These are phyloP conservation scores for Charadrius vociferus DNA, from an alignment of 2,113 vertebrate genomes.

Conservation along the genomic window DNA sequence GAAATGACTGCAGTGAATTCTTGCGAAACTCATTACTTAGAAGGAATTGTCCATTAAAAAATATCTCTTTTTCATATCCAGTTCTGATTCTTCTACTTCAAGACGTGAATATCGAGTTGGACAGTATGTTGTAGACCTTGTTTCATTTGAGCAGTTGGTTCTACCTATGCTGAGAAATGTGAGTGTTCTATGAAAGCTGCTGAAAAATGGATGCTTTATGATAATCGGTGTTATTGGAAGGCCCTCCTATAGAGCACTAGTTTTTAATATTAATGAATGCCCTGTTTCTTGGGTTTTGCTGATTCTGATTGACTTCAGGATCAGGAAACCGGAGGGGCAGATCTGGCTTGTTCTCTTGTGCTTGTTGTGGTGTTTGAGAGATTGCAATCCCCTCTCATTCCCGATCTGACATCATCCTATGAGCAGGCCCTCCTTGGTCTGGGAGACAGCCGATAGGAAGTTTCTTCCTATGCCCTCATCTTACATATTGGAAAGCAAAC, in stretches of 20 bases:
- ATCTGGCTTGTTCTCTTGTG: background rate
- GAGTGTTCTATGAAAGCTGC: slow-evolving; percentile 58
- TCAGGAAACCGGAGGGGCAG: background rate
- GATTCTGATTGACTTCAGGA: background rate
- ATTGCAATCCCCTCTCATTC: background rate
- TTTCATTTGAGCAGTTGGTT: slow-evolving; percentile 87
- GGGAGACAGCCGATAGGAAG: background rate
- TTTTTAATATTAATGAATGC: background rate
- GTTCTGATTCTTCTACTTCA: slow-evolving; percentile 68
- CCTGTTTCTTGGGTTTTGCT: background rate
- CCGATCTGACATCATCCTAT: background rate
- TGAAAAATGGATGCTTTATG: background rate
- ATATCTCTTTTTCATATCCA: slow-evolving; percentile 38
- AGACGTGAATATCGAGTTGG: slow-evolving; percentile 83
- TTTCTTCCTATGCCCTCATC: background rate
- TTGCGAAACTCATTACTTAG: background rate
- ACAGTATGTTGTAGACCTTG: slow-evolving; percentile 88
- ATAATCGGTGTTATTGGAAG: background rate
- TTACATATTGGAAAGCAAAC: background rate
- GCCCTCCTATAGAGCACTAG: background rate
- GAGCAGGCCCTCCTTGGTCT: background rate
- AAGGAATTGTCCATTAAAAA: background rate
- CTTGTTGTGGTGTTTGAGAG: background rate
- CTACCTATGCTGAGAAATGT: slow-evolving; percentile 89
- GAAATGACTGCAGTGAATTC: background rate